A percentile compares a stretch with the other conserved stretches of the same genome.
phyloP scores from a whole-genome alignment of 2,797 vertebrate species.

The Muscicapa comitata region DNA sequence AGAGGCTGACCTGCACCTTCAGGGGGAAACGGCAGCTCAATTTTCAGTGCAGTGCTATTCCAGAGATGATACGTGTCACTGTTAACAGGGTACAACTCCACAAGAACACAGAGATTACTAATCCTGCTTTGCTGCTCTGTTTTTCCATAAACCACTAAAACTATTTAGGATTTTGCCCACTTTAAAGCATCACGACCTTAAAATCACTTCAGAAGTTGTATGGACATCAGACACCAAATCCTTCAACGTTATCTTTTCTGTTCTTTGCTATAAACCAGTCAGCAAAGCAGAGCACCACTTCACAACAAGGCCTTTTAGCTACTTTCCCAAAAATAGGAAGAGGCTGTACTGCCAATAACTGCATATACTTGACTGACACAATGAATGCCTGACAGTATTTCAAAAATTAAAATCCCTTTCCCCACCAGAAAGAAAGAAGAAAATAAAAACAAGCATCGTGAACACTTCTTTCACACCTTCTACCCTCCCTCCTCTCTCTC shows the following conservation, averaged over 20 bases:
- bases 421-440: not conserved
- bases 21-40: not conserved
- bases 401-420: not conserved
- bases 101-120: not conserved
- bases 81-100: not conserved
- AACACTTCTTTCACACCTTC: not conserved
- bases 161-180: not conserved
- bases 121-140: not conserved
- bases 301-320: not conserved
- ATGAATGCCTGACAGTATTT: not conserved
- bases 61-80: not conserved
- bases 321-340: not conserved
- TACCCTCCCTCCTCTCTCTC: slow-evolving; percentile 9
- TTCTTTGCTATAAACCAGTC: not conserved
- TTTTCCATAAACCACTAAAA: not conserved
- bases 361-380: not conserved
- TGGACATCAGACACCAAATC: not conserved
- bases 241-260: not conserved
- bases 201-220: not conserved
- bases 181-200: not conserved
- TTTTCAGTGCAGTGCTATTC: not conserved
- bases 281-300: not conserved
- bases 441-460: not conserved
- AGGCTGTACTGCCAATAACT: not conserved
- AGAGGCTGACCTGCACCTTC: not conserved